Evolutionary conservation across 2,888 invertebrate genomes (phyloP).

Genomic region (Archips xylosteana): DNA sequence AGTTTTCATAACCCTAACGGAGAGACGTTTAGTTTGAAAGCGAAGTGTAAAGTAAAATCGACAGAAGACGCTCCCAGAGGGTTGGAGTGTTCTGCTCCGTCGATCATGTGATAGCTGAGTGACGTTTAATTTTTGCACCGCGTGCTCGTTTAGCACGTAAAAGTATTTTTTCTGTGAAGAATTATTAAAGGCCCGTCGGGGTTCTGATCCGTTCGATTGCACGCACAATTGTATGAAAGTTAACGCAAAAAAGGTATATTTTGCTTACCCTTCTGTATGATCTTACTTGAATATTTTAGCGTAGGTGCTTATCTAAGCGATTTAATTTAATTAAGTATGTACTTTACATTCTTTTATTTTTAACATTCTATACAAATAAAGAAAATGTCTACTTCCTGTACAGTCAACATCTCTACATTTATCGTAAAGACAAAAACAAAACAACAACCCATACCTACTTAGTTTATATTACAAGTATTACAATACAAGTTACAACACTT

Average conservation of each 20-base stretch:
- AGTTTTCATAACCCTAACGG: slow-evolving; percentile 46
- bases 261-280: neutral
- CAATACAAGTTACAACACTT: slow-evolving; percentile 2
- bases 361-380: no score
- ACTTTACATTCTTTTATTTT: neutral
- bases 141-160: slow-evolving; percentile 37
- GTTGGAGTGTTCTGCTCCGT: slow-evolving; percentile 64
- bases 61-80: slow-evolving; percentile 66
- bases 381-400: no score
- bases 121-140: slow-evolving; percentile 76
- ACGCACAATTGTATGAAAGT: slow-evolving; percentile 10
- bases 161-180: slow-evolving; percentile 29
- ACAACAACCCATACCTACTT: neutral
- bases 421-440: neutral
- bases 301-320: neutral
- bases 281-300: neutral
- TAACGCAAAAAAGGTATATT: slow-evolving; percentile 12
- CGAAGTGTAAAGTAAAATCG: slow-evolving; percentile 60
- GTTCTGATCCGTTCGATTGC: slow-evolving; percentile 19
- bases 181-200: slow-evolving; percentile 1
- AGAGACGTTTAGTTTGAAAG: slow-evolving; percentile 61
- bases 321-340: neutral
- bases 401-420: neutral
- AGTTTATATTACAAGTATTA: neutral
- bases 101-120: slow-evolving; percentile 71